Percentiles rank a stretch among this genome's conserved stretches.
These are phyloP conservation scores for Mobula birostris DNA, from an alignment of 2,113 vertebrate genomes.

Conservation along the genomic window DNA sequence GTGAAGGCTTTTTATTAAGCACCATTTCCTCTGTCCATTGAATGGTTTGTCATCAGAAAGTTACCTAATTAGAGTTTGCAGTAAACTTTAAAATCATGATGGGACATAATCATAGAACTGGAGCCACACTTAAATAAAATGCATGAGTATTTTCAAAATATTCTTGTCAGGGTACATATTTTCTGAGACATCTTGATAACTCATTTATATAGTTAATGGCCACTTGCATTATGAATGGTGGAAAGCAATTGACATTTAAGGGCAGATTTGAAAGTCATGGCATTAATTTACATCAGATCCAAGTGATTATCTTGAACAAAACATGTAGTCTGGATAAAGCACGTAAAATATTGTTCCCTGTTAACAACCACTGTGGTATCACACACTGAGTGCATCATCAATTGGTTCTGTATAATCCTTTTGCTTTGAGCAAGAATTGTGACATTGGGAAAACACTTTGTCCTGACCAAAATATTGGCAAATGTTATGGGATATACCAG, in stretches of 20 bases:
- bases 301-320: background rate
- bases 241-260: background rate
- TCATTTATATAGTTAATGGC: background rate
- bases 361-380: background rate
- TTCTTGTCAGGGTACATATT: conserved; percentile 6
- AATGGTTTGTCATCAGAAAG: no score
- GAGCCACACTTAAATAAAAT: background rate
- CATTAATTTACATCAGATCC: background rate
- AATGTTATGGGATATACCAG: background rate
- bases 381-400: background rate
- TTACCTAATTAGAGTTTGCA: background rate
- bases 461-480: background rate
- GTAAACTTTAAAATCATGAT: background rate
- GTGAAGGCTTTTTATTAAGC: background rate
- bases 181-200: background rate
- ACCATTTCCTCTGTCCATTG: background rate
- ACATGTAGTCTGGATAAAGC: background rate
- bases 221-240: background rate
- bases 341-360: background rate
- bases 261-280: background rate
- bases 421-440: background rate
- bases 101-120: background rate
- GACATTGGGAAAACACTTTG: no score
- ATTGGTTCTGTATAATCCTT: background rate
- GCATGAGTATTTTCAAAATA: background rate